Evolutionary conservation across 2,797 vertebrate genomes (phyloP).

Genomic region (Synaphobranchus kaupii): DNA sequence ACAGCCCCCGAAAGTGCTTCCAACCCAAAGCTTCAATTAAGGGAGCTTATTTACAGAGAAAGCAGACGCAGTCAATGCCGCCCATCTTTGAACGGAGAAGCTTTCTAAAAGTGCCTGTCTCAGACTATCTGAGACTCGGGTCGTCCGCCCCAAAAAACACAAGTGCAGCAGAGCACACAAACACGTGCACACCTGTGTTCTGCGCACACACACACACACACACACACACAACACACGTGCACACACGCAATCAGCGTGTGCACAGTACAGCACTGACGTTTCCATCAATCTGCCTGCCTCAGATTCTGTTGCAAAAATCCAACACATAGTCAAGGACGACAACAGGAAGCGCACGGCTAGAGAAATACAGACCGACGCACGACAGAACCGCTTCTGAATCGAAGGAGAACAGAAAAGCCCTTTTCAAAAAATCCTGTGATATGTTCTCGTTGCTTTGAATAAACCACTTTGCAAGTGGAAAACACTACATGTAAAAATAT

Average conservation of each 20-base stretch:
- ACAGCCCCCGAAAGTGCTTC: background rate
- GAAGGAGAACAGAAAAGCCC: constrained; percentile 49
- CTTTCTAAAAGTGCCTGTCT: background rate
- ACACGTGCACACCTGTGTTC: background rate
- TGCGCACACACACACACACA: background rate
- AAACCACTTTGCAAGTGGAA: constrained; percentile 18
- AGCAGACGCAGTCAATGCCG: background rate
- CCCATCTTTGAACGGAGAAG: background rate
- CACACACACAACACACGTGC: background rate
- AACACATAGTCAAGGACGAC: constrained; percentile 47
- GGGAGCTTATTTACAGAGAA: constrained; percentile 14
- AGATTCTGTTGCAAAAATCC: constrained; percentile 37
- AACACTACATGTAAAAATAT: constrained; percentile 44
- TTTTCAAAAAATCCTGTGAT: constrained; percentile 41
- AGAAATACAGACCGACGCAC: constrained; percentile 32
- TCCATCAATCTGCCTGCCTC: constrained; percentile 33
- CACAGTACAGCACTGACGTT: constrained; percentile 49
- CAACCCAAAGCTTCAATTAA: background rate
- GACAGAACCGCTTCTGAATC: constrained; percentile 39
- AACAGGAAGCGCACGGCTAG: constrained; percentile 53
- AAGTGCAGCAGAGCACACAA: background rate
- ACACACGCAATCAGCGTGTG: background rate
- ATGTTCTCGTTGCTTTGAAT: constrained; percentile 35
- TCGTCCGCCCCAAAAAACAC: background rate
- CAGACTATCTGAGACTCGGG: background rate